Evolutionary conservation across 1,140 invertebrate genomes (phyloP).

Genomic region (Eulimnadia texana): DNA sequence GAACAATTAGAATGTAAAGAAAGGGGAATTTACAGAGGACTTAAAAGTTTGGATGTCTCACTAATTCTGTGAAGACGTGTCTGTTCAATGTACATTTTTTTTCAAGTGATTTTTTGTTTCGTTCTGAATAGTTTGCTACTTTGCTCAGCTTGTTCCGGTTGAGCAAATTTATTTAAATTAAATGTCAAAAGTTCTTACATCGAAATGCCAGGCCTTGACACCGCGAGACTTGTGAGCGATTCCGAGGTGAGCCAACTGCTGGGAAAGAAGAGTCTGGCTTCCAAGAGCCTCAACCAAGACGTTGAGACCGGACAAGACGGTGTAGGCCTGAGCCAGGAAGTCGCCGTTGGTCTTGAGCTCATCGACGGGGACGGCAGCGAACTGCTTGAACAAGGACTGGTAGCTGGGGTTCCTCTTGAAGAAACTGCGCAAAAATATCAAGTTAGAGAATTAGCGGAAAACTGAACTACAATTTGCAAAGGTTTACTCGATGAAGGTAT

Average conservation of each 20-base stretch:
- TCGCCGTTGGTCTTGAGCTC: slow-evolving; percentile 40
- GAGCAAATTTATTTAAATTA: not conserved
- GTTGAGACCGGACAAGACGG: slow-evolving; percentile 33
- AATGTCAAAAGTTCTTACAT: not conserved
- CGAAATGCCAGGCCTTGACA: not conserved
- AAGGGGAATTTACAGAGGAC: not conserved
- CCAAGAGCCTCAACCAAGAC: slow-evolving; percentile 4
- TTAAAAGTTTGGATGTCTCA: not conserved
- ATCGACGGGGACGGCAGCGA: slow-evolving; percentile 39
- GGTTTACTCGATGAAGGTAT: not conserved
- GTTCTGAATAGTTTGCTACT: not conserved
- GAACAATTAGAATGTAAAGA: too few relatives aligned
- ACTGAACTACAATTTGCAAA: not conserved
- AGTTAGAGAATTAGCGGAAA: too few relatives aligned
- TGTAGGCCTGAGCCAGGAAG: slow-evolving; percentile 51
- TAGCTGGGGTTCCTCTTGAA: slow-evolving; percentile 44
- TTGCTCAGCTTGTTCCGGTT: too few relatives aligned
- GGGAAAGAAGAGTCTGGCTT: not conserved
- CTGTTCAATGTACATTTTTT: not conserved
- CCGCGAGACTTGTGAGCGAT: slow-evolving; percentile 9
- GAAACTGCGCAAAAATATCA: slow-evolving; percentile 34
- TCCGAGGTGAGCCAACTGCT: slow-evolving; percentile 6
- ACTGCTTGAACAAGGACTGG: slow-evolving; percentile 40
- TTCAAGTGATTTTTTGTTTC: not conserved
- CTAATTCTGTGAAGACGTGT: not conserved